A percentile compares a stretch with the other conserved stretches of the same genome.
phyloP scores from a whole-genome alignment of 30 jellyfish, hydroid and myxozoan genomes.

The Hydra vulgaris region DNA sequence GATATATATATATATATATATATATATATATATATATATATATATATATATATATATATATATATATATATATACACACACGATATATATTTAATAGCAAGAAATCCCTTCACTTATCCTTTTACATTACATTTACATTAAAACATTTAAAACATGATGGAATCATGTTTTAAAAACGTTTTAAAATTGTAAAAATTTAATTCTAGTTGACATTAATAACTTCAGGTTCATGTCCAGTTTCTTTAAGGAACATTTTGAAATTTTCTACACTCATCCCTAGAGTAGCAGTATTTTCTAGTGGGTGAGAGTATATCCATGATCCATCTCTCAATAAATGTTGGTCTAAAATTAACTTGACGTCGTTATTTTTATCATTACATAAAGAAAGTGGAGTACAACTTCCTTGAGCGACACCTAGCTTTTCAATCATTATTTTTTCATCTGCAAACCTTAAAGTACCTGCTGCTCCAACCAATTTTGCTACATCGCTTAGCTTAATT shows the following conservation, averaged over 20 bases:
- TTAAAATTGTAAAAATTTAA: too few relatives aligned
- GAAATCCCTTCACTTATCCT: too few relatives aligned
- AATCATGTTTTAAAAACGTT: too few relatives aligned
- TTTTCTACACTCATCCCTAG: conserved; percentile 55
- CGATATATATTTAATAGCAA: too few relatives aligned
- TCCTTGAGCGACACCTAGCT: conserved; percentile 87
- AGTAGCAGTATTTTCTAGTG: conserved; percentile 83
- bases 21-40: too few relatives aligned
- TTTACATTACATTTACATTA: too few relatives aligned
- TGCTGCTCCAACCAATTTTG: conserved; percentile 68
- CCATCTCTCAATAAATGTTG: conserved; percentile 45
- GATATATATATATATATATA: too few relatives aligned
- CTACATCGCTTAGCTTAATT: conserved; percentile 41
- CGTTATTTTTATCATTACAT: conserved; percentile 46
- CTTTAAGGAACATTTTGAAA: conserved; percentile 43
- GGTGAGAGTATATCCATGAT: conserved; percentile 57
- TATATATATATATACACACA: too few relatives aligned
- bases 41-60: too few relatives aligned
- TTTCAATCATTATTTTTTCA: conserved; percentile 74
- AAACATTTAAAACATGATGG: too few relatives aligned
- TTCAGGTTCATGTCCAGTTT: conserved; percentile 68
- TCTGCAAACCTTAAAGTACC: conserved; percentile 89
- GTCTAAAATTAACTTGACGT: conserved; percentile 50
- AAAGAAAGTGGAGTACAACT: conserved; percentile 79
- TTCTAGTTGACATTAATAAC: background rate